These are phyloP conservation scores for Drosophila burlai DNA, from an alignment of 1,140 invertebrate genomes.

Conservation along the genomic window DNA sequence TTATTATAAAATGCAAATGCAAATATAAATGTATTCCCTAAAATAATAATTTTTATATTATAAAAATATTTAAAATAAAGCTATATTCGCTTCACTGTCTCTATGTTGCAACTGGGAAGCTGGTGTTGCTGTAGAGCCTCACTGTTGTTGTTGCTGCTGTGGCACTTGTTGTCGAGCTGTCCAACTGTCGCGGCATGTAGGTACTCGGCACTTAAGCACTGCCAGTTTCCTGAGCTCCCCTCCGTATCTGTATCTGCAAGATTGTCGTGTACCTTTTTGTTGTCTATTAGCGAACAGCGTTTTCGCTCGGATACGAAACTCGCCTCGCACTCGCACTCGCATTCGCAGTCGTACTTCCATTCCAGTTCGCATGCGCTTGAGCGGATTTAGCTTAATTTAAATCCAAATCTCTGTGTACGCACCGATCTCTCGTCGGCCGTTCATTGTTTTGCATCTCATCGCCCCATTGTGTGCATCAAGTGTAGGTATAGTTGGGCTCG, in stretches of 20 bases:
- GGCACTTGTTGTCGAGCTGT: constrained; percentile 67
- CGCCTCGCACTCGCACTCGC: constrained; percentile 16
- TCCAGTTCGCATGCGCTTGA: constrained; percentile 57
- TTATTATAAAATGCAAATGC: background rate
- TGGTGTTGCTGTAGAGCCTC: constrained; percentile 25
- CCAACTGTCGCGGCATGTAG: constrained; percentile 56
- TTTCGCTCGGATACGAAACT: constrained; percentile 46
- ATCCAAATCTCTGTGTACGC: constrained; percentile 74
- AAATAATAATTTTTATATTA: no score
- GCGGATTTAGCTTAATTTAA: constrained; percentile 83
- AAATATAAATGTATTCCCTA: background rate
- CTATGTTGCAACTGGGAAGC: constrained; percentile 32
- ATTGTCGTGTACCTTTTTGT: constrained; percentile 77
- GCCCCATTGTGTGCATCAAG: constrained; percentile 37
- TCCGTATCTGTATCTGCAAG: constrained; percentile 56
- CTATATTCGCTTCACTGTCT: constrained; percentile 14
- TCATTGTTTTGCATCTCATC: constrained; percentile 53
- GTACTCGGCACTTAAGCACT: constrained; percentile 73
- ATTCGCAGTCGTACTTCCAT: constrained; percentile 18
- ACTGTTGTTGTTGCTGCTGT: constrained; percentile 35
- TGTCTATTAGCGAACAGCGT: constrained; percentile 71
- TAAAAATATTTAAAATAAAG: background rate
- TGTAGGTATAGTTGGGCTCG: constrained; percentile 23
- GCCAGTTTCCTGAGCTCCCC: constrained; percentile 52
- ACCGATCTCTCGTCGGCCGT: constrained; percentile 29